Conservation (phyloP, 2,113 vertebrate genomes). For the Dinomys branickii region DNA sequence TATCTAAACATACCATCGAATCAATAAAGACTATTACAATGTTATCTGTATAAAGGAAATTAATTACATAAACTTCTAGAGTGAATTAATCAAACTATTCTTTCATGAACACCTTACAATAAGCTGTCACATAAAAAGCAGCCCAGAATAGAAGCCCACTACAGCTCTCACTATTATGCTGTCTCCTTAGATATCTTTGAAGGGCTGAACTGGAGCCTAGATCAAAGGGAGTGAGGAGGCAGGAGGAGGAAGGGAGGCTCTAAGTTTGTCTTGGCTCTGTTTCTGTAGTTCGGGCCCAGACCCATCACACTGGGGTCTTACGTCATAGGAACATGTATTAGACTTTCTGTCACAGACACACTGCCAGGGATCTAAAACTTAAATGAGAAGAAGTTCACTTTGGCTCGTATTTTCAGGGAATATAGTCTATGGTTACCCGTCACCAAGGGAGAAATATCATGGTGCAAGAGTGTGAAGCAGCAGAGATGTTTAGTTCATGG, state of each 20-base stretch:
- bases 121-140: neutral
- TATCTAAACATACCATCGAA: neutral
- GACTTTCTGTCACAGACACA: neutral
- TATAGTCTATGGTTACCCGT: neutral
- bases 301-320: neutral
- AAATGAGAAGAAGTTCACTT: neutral
- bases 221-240: neutral
- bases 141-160: neutral
- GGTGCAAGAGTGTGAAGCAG: neutral
- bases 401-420: neutral
- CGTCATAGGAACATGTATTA: neutral
- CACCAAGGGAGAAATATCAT: neutral
- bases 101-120: neutral
- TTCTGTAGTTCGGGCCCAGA: neutral
- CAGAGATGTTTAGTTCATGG: neutral
- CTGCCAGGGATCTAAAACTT: neutral
- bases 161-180: neutral
- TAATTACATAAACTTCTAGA: neutral
- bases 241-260: neutral
- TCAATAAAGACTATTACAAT: neutral
- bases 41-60: neutral
- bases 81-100: neutral
- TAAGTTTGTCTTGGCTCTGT: neutral
- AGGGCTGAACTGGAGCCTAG: neutral
- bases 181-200: neutral